Evolutionary conservation across 2,888 invertebrate species (phyloP), one percentile per base, ranked within the genome.

Genomic region (Stenoptilia bipunctidactyla): DNA sequence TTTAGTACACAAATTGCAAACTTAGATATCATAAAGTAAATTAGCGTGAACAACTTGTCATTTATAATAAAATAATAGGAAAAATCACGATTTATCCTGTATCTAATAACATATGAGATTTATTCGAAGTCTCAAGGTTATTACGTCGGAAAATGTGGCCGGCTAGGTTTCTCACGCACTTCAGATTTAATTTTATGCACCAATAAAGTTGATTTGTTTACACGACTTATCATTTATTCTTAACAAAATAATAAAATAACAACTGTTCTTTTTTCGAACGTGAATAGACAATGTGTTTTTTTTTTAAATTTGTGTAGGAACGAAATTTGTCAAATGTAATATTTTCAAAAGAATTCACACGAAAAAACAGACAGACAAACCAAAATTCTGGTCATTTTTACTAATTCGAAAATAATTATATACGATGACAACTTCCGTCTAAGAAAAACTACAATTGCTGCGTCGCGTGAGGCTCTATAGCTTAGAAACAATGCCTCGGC

Each of bases 401-500:
- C 70, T 79, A 79, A 80, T 80, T 70, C 62, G 70, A 71, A 79
- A 61, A 79, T 80, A 80, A 80, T 79, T 73, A 69, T 57, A 58
- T 20, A 20, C 20, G 20, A 51, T 48, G 46, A 49, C 52, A 55
- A 66, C 76, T 79, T 79, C 80, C 79, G 75, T 57, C 64, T 66
- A 55, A 57, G 68, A 71, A 72, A 73, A 74, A 73, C 66, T 61
- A 56, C 73, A 76, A 79, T 77, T 67, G 70, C 67, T 48, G 35
- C 34, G 57, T 79, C 67, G 80, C 80, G 80, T 80, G 79, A 30
- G 30, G 30, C n/a, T 30, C 58, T 46, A 49, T 53, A 51, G 34
- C 34, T 13, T 49, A 58, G 60, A 68, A 71, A 75, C 73, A 72
- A 73, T 73, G 65, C 61, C 43, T 49, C 46, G 56, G 51, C 58